Base-by-base conservation (phyloP, 92 coral and sea anemone species). In the Heliopora coerulea region DNA sequence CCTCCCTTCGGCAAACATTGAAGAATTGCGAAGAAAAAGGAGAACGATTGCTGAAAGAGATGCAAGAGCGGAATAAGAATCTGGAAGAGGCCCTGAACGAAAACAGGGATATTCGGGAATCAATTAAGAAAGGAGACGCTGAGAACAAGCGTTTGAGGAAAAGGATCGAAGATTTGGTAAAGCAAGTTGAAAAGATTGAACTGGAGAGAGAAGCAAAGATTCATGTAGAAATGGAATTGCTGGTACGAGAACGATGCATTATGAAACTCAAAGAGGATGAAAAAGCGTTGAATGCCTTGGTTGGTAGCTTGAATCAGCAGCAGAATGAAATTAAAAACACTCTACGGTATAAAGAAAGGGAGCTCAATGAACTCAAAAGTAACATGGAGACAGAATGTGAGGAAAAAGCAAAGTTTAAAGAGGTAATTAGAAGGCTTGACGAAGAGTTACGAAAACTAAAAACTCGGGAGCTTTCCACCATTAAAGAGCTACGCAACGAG, bases 81-180 rank as follows among this genome's bases (percentile, higher is more conserved):
- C 33, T 30, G n/a, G 62, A 50, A 32, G 35, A 30, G 6, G 56
- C 49, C 39, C 17, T 26, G 12, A 57, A 30, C 32, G 77, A 52
- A 21, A 30, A 52, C 40, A 48, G 54, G 13, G 39, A 54, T 15
- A 32, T 70, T 0, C 56, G 31, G 5, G 49, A 49, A 3, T n/a
- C 23, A 0, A 35, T 70, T 8, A 70, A 70, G 32, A 70, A 70
- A 41, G 40, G 63, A 50, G 63, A 54, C 9, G 26, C 29, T 13
- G 77, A 70, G 54, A 70, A 70, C 37, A 20, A 48, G 18, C 77
- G 77, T 6, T 54, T 50, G 49, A 52, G 62, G 21, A 52, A 19
- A 50, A 70, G 54, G 27, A 18, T 52, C 9, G 49, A 17, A 8
- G 63, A 70, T 6, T 52, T 70, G 63, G 49, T 25, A 70, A 70